Percentiles rank a stretch among this genome's conserved stretches.
Evolutionary conservation across 2,113 vertebrate genomes (phyloP).

Genomic region (Oryzias melastigma): DNA sequence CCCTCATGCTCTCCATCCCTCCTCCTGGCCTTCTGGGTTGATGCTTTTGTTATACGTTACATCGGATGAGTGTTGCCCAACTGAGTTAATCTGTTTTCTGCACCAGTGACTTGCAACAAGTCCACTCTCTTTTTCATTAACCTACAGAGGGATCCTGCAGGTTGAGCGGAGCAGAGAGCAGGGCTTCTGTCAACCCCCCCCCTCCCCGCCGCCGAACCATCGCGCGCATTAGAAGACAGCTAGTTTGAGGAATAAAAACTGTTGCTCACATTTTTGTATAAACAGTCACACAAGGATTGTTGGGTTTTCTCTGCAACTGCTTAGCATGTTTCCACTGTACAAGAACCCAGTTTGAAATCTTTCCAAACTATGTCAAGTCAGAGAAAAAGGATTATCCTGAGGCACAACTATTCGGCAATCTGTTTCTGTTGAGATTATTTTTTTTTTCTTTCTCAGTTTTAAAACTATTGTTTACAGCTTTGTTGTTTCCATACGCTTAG

Average conservation of each 20-base stretch:
- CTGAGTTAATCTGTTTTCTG: slow-evolving; percentile 80
- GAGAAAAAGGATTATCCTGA: slow-evolving; percentile 39
- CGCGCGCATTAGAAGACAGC: slow-evolving; percentile 34
- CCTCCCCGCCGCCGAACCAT: slow-evolving; percentile 22
- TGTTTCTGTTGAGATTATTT: slow-evolving; percentile 34
- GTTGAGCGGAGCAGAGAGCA: slow-evolving; percentile 53
- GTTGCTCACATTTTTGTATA: slow-evolving; percentile 30
- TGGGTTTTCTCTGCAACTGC: slow-evolving; percentile 10
- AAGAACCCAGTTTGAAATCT: slow-evolving; percentile 22
- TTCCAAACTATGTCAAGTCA: slow-evolving; percentile 18
- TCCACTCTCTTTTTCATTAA: slow-evolving; percentile 78
- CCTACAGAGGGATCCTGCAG: slow-evolving; percentile 62
- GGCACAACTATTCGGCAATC: slow-evolving; percentile 51
- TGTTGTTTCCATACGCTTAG: slow-evolving; percentile 34
- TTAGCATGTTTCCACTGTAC: slow-evolving; percentile 11
- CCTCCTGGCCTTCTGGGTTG: background rate
- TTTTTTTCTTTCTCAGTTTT: slow-evolving; percentile 13
- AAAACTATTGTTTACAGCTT: slow-evolving; percentile 63
- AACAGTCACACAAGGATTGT: slow-evolving; percentile 4
- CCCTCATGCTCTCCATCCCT: no score
- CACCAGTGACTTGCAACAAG: slow-evolving; percentile 76
- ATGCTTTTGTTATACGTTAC: slow-evolving; percentile 30
- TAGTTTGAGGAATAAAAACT: slow-evolving; percentile 34
- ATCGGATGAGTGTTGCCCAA: slow-evolving; percentile 51
- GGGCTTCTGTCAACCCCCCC: slow-evolving; percentile 54